Conservation (phyloP, 1,140 invertebrate species). For the Nilaparvata lugens region DNA sequence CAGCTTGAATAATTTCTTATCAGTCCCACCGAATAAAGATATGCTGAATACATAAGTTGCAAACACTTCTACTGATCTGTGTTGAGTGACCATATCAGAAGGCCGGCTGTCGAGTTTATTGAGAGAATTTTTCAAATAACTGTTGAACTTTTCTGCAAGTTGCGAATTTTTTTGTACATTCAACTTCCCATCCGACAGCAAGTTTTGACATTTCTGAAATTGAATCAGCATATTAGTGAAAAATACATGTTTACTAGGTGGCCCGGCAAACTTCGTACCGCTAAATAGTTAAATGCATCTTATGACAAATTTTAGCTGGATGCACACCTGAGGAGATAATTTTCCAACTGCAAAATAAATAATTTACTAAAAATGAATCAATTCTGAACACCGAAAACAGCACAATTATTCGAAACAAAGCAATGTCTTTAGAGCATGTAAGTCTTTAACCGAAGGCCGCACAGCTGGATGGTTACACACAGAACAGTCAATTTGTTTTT, state of each 20-base stretch:
- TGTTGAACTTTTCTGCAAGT: slow-evolving; percentile 53
- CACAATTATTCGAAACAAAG: too few relatives aligned
- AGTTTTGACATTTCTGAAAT: slow-evolving; percentile 22
- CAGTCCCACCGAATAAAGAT: slow-evolving; percentile 63
- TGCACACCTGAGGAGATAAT: too few relatives aligned
- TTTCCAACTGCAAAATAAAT: too few relatives aligned
- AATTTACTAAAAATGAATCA: too few relatives aligned
- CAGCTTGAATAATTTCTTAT: slow-evolving; percentile 66
- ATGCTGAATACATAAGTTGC: slow-evolving; percentile 59
- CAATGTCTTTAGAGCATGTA: too few relatives aligned
- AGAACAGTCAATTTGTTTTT: too few relatives aligned
- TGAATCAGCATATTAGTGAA: slow-evolving; percentile 23
- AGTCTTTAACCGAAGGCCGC: too few relatives aligned
- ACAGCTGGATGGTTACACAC: too few relatives aligned
- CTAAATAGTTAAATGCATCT: too few relatives aligned
- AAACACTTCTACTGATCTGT: slow-evolving; percentile 60
- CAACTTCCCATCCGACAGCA: slow-evolving; percentile 4
- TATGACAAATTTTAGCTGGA: too few relatives aligned
- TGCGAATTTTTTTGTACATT: slow-evolving; percentile 3
- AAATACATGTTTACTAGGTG: not conserved
- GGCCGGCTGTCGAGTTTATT: slow-evolving; percentile 47
- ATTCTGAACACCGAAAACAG: too few relatives aligned
- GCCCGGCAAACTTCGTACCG: too few relatives aligned
- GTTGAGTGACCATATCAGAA: slow-evolving; percentile 44
- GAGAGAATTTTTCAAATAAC: slow-evolving; percentile 57